phyloP scores from a whole-genome alignment of 2,113 vertebrate genomes.

The Thamnaconus septentrionalis region DNA sequence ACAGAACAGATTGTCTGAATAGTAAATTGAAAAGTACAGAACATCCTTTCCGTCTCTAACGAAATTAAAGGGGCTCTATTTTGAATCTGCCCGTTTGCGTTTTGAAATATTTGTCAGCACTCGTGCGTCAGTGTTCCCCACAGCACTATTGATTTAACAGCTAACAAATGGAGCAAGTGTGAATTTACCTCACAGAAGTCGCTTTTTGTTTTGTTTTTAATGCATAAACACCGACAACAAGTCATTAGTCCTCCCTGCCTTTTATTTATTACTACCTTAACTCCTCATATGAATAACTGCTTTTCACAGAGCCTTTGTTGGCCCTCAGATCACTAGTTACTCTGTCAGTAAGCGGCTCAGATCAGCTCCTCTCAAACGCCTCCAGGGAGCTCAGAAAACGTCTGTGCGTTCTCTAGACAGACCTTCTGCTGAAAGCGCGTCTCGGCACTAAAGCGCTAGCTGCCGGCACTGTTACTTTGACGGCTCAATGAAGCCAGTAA shows the following conservation, averaged over 20 bases:
- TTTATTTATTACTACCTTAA: constrained; percentile 21
- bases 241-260: constrained; percentile 35
- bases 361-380: constrained; percentile 35
- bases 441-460: constrained; percentile 47
- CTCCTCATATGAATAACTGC: constrained; percentile 14
- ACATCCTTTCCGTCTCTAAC: background rate
- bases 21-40: background rate
- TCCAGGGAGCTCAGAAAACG: constrained; percentile 36
- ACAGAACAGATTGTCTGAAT: too few species aligned
- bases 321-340: constrained; percentile 24
- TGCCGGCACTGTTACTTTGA: constrained; percentile 44
- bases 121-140: constrained; percentile 13
- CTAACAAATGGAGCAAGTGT: constrained; percentile 34
- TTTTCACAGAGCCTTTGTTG: constrained; percentile 24
- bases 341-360: constrained; percentile 43
- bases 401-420: constrained; percentile 51
- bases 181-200: constrained; percentile 17
- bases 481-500: constrained; percentile 33
- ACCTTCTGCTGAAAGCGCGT: constrained; percentile 47
- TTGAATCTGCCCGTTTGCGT: background rate
- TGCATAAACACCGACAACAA: constrained; percentile 5
- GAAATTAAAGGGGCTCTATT: background rate
- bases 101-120: constrained; percentile 23
- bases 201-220: constrained; percentile 18
- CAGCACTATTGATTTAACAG: constrained; percentile 28